phyloP scores from a whole-genome alignment of 2,888 invertebrate genomes.

The Tineola bisselliella region DNA sequence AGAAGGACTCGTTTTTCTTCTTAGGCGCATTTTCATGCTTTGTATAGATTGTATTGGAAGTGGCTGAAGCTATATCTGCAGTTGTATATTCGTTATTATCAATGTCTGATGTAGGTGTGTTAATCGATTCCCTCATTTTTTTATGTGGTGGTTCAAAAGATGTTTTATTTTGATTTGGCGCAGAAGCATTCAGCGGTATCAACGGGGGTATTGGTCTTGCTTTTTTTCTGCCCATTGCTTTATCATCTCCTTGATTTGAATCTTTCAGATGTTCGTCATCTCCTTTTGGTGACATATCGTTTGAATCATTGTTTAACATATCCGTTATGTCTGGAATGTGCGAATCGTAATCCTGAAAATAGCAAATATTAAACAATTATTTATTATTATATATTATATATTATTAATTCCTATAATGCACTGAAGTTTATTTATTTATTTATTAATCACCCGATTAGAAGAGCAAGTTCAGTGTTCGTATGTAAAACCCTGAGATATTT shows the following conservation, averaged over 20 bases:
- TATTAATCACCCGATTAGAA: no score
- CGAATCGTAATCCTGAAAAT: conserved; percentile 55
- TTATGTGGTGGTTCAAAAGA: conserved; percentile 52
- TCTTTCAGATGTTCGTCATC: neutral
- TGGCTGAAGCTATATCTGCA: conserved; percentile 38
- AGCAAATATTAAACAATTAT: neutral
- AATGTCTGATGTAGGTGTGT: conserved; percentile 21
- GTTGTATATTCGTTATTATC: conserved; percentile 22
- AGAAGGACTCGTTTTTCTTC: conserved; percentile 81
- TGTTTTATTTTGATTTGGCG: conserved; percentile 47
- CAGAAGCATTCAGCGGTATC: conserved; percentile 72
- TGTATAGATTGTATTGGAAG: conserved; percentile 27
- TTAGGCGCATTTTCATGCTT: conserved; percentile 39
- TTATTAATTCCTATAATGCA: no score
- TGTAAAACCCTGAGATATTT: no score
- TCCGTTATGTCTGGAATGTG: conserved; percentile 45
- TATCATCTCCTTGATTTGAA: conserved; percentile 29
- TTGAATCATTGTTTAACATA: conserved; percentile 49
- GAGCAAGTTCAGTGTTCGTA: no score
- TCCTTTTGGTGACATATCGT: conserved; percentile 29
- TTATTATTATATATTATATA: no score
- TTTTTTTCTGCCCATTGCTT: conserved; percentile 42
- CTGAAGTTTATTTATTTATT: no score
- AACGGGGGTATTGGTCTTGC: conserved; percentile 78
- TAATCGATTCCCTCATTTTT: conserved; percentile 42